Base-by-base conservation (phyloP, 2,113 vertebrate genomes). In the Myrmophylax atrothorax region DNA sequence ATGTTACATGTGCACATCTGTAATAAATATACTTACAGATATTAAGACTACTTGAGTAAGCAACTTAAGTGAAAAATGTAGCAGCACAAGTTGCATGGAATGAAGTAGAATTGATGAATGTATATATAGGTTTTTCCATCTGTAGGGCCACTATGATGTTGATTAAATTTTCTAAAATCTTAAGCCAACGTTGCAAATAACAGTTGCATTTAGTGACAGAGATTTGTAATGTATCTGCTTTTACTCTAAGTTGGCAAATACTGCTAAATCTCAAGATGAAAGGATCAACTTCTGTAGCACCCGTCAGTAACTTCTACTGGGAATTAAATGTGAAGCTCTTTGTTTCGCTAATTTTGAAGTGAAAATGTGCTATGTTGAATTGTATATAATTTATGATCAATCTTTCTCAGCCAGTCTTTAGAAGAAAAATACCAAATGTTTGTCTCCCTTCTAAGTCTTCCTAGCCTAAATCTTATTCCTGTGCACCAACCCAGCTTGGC, bases 21-120 rank as follows among this genome's bases (percentile, higher is more conserved):
- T 53, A 73, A 44, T 69, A 60, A 8, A 20, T 62, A 23, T 81
- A 10, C 15, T 79, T 77, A 52, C 31, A 38, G 77, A 23, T 40
- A 16, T 60, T 63, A 19, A 59, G 40, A 49, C 28, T 92, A 23
- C 28, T 93, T 86, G 82, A 80, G 94, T 87, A 49, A 86, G 40
- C 46, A 83, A 47, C 18, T 85, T 58, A 23, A 52, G 23, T 46
- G 37, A 46, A 35, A 0, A 0, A 0, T 2, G 1, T 52, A 74
- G 77, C 42, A 74, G 75, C 42, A 19, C 59, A 62, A 52, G 46
- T 40, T 87, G 24, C 10, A 29, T 35, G 29, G 18, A 38, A 2
- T 73, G 8, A 85, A 64, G 19, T 13, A 40, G 31, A 15, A 62
- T 7, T 78, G 10, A 35, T 37, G 18, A 44, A 25, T 59, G 5